Percentiles rank a stretch among this genome's conserved stretches.
Conservation (phyloP, 1,140 invertebrate genomes). For the Chrysomallon squamiferum region DNA sequence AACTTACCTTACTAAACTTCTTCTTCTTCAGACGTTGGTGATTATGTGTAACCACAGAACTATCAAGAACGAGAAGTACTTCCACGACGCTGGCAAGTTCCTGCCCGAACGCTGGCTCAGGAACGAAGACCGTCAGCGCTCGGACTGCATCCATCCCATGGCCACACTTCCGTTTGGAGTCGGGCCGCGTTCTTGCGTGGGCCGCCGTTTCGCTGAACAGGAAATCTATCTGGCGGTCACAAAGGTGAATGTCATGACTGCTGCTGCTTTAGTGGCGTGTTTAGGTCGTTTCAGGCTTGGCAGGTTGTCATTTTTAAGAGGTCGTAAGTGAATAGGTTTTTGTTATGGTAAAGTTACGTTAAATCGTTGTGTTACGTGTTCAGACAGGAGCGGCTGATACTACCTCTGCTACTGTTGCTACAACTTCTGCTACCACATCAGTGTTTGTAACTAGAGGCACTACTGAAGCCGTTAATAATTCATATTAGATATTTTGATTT, state of each 20-base stretch:
- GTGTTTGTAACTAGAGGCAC: too few relatives aligned
- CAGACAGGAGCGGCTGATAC: too few relatives aligned
- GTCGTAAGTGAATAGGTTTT: too few relatives aligned
- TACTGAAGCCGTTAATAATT: too few relatives aligned
- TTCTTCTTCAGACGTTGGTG: slow-evolving; percentile 11
- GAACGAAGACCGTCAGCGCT: slow-evolving; percentile 5
- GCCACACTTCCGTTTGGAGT: slow-evolving; percentile 69
- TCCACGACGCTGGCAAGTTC: slow-evolving; percentile 76
- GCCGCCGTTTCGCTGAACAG: slow-evolving; percentile 69
- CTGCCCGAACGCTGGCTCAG: slow-evolving; percentile 84
- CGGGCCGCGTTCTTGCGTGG: slow-evolving; percentile 71
- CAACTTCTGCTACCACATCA: too few relatives aligned
- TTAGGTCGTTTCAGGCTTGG: too few relatives aligned
- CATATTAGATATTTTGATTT: too few relatives aligned
- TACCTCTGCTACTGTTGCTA: too few relatives aligned
- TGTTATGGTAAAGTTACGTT: too few relatives aligned
- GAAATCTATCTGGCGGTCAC: slow-evolving; percentile 72
- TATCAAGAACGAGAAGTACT: slow-evolving; percentile 74
- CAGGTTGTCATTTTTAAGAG: too few relatives aligned
- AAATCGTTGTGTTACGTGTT: too few relatives aligned
- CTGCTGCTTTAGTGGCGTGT: neutral
- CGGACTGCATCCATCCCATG: slow-evolving; percentile 50
- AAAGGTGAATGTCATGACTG: slow-evolving; percentile 66
- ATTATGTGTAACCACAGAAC: slow-evolving; percentile 15
- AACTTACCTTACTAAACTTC: neutral